These are phyloP conservation scores for Akabosia matsudoensis DNA, from an alignment of 1,140 invertebrate species.

Conservation along the genomic window DNA sequence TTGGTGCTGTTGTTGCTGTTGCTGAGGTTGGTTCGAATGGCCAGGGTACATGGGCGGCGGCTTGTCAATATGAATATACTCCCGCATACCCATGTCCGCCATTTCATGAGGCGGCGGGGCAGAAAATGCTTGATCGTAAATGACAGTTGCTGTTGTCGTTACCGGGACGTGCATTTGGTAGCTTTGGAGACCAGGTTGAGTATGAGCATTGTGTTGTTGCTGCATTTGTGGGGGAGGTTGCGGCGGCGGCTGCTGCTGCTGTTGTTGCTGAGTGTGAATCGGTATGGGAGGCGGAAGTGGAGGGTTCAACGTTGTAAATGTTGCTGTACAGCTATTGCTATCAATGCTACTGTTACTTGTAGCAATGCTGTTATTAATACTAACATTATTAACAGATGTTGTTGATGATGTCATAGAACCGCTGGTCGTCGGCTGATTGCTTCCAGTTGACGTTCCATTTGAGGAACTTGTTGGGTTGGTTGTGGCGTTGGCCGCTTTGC, in stretches of 20 bases:
- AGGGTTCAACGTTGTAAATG: slow-evolving; percentile 2
- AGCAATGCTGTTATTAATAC: slow-evolving; percentile 34
- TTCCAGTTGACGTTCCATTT: slow-evolving; percentile 14
- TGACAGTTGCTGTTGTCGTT: slow-evolving; percentile 34
- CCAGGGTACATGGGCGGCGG: slow-evolving; percentile 46
- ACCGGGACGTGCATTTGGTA: slow-evolving; percentile 42
- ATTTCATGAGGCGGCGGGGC: slow-evolving; percentile 36
- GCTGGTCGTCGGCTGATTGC: slow-evolving; percentile 20
- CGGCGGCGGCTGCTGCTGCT: slow-evolving; percentile 21
- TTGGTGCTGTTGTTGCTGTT: slow-evolving; percentile 35
- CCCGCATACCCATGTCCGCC: slow-evolving; percentile 33
- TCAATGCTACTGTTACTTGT: slow-evolving; percentile 7
- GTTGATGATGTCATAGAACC: slow-evolving; percentile 11
- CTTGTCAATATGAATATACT: slow-evolving; percentile 43
- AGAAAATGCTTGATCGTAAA: slow-evolving; percentile 35
- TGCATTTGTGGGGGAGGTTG: slow-evolving; percentile 24
- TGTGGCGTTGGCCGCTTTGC: slow-evolving; percentile 17
- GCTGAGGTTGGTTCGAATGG: slow-evolving; percentile 36
- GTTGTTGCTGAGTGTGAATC: not conserved
- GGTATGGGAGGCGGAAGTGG: slow-evolving; percentile 22
- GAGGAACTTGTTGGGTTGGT: not conserved
- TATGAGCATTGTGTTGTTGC: slow-evolving; percentile 32
- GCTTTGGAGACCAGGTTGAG: slow-evolving; percentile 44
- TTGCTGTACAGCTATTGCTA: not conserved
- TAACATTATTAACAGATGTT: slow-evolving; percentile 27